Evolutionary conservation across 2,113 vertebrate genomes (phyloP).

Genomic region (Syrmaticus mikado): DNA sequence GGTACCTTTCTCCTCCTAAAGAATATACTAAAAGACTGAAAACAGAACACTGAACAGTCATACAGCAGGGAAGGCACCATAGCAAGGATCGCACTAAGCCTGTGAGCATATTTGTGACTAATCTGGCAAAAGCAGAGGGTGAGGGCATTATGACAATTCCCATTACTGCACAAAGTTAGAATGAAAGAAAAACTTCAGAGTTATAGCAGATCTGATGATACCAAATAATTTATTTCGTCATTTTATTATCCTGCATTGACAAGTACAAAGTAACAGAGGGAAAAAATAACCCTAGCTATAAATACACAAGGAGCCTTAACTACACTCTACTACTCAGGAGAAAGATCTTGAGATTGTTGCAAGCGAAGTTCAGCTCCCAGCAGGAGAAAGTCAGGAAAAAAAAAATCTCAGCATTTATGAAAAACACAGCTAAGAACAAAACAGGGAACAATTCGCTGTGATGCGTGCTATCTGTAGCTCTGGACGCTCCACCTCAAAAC

Average conservation of each 20-base stretch:
- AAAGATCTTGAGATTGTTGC: constrained; percentile 8
- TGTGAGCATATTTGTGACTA: constrained; percentile 1
- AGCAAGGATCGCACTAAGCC: not conserved
- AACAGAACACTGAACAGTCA: not conserved
- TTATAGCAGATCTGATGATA: constrained; percentile 19
- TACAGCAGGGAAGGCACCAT: not conserved
- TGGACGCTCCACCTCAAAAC: not conserved
- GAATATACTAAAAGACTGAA: not conserved
- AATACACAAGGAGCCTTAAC: not conserved
- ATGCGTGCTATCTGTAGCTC: not conserved
- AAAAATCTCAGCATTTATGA: not conserved
- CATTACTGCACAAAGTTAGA: constrained; percentile 7
- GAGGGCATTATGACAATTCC: not conserved
- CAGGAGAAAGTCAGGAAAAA: not conserved
- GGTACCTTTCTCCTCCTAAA: not conserved
- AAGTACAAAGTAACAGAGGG: constrained; percentile 12
- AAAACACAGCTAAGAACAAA: not conserved
- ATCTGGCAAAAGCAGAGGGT: constrained; percentile 28
- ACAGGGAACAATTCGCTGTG: not conserved
- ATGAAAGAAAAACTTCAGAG: constrained; percentile 53
- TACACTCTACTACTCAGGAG: not conserved
- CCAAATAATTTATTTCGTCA: not conserved
- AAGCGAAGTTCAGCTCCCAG: constrained; percentile 27
- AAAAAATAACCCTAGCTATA: constrained; percentile 16
- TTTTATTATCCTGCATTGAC: not conserved